Percentiles rank a stretch among this genome's conserved stretches.
Conservation (phyloP, 2,113 vertebrate genomes). For the Centropristis striata region DNA sequence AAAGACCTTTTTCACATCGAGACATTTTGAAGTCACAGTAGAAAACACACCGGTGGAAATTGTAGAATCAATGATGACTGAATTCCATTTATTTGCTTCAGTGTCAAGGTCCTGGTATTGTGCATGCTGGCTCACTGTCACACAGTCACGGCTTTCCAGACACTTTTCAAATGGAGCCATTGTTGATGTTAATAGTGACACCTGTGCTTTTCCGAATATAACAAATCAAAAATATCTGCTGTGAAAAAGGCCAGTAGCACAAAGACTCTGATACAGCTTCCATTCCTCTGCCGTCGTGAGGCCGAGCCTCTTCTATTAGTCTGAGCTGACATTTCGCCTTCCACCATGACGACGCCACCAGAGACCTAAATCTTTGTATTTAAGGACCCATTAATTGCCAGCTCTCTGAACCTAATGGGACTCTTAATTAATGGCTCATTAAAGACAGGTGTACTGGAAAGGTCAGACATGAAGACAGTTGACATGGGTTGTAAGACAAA, state of each 20-base stretch:
- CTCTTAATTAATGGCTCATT: slow-evolving; percentile 62
- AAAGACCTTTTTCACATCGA: background rate
- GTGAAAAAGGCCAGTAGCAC: background rate
- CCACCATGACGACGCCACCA: background rate
- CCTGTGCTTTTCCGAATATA: background rate
- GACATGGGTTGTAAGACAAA: slow-evolving; percentile 50
- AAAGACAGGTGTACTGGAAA: slow-evolving; percentile 52
- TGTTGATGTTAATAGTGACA: background rate
- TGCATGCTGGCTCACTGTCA: background rate
- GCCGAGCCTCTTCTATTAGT: slow-evolving; percentile 1
- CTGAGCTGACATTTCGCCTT: slow-evolving; percentile 45
- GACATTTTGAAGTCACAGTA: background rate
- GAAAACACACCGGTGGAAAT: background rate
- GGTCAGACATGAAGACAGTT: slow-evolving; percentile 50
- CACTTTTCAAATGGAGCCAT: background rate
- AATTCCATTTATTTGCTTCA: background rate
- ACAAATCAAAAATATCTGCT: slow-evolving; percentile 12
- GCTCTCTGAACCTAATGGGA: slow-evolving; percentile 50
- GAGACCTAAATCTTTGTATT: slow-evolving; percentile 40
- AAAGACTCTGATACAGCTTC: slow-evolving; percentile 9
- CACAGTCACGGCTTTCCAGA: background rate
- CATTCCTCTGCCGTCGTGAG: background rate
- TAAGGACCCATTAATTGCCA: slow-evolving; percentile 50
- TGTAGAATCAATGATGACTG: background rate
- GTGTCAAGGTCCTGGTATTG: background rate